Conservation (phyloP, 2,888 invertebrate species). For the Neocrepidodera transversa region DNA sequence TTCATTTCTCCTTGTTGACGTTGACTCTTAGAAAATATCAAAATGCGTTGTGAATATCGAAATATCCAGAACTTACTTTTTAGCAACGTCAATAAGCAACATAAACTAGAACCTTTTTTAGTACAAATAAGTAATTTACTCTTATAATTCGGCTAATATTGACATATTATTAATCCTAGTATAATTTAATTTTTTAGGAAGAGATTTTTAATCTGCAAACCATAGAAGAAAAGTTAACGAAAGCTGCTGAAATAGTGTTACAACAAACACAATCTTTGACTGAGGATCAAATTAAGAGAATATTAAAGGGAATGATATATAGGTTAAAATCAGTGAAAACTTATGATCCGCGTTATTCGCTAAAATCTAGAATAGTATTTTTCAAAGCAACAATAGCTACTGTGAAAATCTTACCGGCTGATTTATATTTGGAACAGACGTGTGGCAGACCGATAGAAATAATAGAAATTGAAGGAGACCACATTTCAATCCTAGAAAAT, state of each 20-base stretch:
- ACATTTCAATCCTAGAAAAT: background rate
- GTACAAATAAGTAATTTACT: background rate
- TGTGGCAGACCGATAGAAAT: background rate
- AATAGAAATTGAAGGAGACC: conserved; percentile 6
- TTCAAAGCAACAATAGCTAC: conserved; percentile 37
- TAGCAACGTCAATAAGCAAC: no score
- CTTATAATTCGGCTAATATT: background rate
- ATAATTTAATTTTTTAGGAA: background rate
- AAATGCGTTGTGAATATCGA: no score
- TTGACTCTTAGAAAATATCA: no score
- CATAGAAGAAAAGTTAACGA: background rate
- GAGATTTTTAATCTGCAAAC: background rate
- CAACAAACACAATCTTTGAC: background rate
- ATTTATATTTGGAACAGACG: background rate
- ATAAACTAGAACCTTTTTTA: no score
- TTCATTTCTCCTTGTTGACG: no score
- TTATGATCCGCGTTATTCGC: conserved; percentile 38
- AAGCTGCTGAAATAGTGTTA: background rate
- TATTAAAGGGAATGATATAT: conserved; percentile 34
- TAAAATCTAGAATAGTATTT: conserved; percentile 43
- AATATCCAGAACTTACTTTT: no score
- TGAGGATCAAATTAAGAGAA: conserved; percentile 12
- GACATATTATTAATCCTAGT: background rate
- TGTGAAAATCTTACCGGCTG: background rate
- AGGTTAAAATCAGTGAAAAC: conserved; percentile 37